Evolutionary conservation across 2,888 invertebrate genomes (phyloP), one percentile per base, ranked within the genome.

Genomic region (Sacculina carcini): DNA sequence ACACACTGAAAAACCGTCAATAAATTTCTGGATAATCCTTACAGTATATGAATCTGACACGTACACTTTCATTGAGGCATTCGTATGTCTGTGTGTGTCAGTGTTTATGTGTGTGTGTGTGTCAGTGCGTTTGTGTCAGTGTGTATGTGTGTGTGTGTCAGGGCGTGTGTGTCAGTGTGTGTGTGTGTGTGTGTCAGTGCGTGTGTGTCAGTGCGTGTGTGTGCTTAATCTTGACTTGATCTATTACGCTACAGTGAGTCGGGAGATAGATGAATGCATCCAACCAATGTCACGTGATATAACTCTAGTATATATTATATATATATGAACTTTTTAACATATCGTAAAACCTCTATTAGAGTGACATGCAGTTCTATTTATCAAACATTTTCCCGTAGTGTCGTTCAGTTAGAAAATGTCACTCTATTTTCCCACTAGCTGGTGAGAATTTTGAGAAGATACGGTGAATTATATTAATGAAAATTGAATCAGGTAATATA

Each of bases 261-360:
- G n/a, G n/a, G n/a, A n/a, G n/a, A n/a, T n/a, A n/a, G n/a, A n/a
- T n/a, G n/a, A n/a, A n/a, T n/a, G n/a, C n/a, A n/a, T n/a, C n/a
- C n/a, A n/a, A n/a, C n/a, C n/a, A n/a, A n/a, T n/a, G n/a, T n/a
- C n/a, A n/a, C n/a, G n/a, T n/a, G n/a, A n/a, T n/a, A n/a, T n/a
- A n/a, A n/a, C n/a, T n/a, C n/a, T n/a, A n/a, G 28, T 47, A 47
- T 47, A 47, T 47, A 50, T 50, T 47, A 23, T 47, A 23, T 47
- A 23, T 47, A 23, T 47, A 23, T 47, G 28, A 26, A 23, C n/a
- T 7, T 47, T 12, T 47, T 26, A 12, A 23, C n/a, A n/a, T n/a
- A n/a, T n/a, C n/a, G n/a, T n/a, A n/a, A n/a, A n/a, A n/a, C n/a
- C n/a, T n/a, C n/a, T n/a, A n/a, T n/a, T n/a, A n/a, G n/a, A n/a